Conservation (phyloP, 2,113 vertebrate species). For the Pelecanoides urinatrix region DNA sequence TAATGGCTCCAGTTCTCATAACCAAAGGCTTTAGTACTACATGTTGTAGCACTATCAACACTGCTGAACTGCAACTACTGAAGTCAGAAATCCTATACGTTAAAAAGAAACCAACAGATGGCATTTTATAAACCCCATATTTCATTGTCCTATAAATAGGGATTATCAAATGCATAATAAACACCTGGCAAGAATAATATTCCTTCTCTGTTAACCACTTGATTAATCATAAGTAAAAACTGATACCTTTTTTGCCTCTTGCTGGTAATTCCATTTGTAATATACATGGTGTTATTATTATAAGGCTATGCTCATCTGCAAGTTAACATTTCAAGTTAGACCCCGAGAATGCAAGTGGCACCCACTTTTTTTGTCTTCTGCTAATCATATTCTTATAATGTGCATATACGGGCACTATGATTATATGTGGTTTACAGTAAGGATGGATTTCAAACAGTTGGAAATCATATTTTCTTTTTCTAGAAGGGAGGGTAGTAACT, state of each 20-base stretch:
- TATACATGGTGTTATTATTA: not conserved
- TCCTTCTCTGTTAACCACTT: slow-evolving; percentile 26
- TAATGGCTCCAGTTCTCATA: not conserved
- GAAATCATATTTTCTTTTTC: not conserved
- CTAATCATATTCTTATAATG: not conserved
- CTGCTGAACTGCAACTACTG: not conserved
- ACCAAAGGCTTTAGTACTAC: not conserved
- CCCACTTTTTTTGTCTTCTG: not conserved
- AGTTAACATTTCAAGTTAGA: not conserved
- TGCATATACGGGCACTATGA: not conserved
- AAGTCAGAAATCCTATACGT: slow-evolving; percentile 43
- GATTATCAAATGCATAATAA: slow-evolving; percentile 39
- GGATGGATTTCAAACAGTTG: not conserved
- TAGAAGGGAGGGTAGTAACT: not conserved
- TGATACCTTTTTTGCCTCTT: not conserved
- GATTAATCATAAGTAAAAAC: slow-evolving; percentile 36
- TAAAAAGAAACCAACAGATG: slow-evolving; percentile 51
- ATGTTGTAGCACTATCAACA: not conserved
- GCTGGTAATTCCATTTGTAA: not conserved
- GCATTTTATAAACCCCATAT: slow-evolving; percentile 44
- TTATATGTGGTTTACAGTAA: not conserved
- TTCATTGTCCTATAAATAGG: slow-evolving; percentile 58
- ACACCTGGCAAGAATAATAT: slow-evolving; percentile 37
- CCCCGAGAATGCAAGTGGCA: not conserved
- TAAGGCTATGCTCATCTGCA: not conserved